phyloP scores from a whole-genome alignment of 2,888 invertebrate species.

The Cyclophora albipunctata region DNA sequence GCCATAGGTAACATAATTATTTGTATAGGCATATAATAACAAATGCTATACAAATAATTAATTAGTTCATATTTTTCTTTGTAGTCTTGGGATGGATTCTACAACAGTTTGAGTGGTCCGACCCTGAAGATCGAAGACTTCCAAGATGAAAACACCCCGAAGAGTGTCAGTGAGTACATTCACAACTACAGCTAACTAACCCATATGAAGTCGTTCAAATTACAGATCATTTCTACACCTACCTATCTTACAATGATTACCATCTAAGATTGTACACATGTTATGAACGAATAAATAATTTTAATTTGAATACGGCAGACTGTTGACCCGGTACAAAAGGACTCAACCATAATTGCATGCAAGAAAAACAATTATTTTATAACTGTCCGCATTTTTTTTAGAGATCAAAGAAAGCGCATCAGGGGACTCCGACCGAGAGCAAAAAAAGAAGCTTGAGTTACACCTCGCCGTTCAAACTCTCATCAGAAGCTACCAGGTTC shows the following conservation, averaged over 20 bases:
- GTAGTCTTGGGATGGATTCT: conserved; percentile 63
- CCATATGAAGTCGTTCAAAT: background rate
- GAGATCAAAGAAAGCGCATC: too few species aligned
- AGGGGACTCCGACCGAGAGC: conserved; percentile 1
- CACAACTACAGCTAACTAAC: too few species aligned
- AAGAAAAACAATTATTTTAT: too few species aligned
- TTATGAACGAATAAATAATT: too few species aligned
- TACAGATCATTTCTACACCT: background rate
- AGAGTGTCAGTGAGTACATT: conserved; percentile 36
- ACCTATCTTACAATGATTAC: too few species aligned
- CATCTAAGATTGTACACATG: too few species aligned
- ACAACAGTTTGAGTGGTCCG: conserved; percentile 48
- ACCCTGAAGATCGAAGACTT: conserved; percentile 54
- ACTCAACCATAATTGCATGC: too few species aligned
- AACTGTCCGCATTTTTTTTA: too few species aligned
- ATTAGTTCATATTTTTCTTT: conserved; percentile 5
- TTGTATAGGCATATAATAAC: too few species aligned
- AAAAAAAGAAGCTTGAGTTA: conserved; percentile 35
- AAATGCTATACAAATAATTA: background rate
- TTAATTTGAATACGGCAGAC: too few species aligned
- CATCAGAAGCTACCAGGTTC: conserved; percentile 79
- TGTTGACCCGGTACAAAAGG: too few species aligned
- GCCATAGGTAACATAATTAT: too few species aligned
- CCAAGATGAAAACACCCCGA: conserved; percentile 53
- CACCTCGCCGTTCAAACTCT: conserved; percentile 82